phyloP scores from a whole-genome alignment of 2,797 vertebrate species.

The Setipinna tenuifilis region DNA sequence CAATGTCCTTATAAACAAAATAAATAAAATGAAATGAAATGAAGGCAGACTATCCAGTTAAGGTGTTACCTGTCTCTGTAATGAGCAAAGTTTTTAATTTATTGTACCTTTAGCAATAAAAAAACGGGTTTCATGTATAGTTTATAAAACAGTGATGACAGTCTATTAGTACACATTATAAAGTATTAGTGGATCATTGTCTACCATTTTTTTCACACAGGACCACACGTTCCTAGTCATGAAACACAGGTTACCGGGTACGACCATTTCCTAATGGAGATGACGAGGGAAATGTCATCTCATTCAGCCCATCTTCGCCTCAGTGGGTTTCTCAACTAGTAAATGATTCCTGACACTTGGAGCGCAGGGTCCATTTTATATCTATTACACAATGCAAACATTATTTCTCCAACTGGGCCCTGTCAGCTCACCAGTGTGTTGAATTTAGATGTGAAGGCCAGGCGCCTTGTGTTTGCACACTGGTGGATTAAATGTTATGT shows the following conservation, averaged over 20 bases:
- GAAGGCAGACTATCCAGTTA: too few species aligned
- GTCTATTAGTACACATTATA: not conserved
- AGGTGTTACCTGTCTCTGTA: too few species aligned
- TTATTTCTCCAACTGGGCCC: constrained; percentile 22
- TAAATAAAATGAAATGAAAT: too few species aligned
- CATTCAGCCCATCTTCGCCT: constrained; percentile 52
- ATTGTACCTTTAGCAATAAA: too few species aligned
- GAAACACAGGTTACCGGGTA: constrained; percentile 54
- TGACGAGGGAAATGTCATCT: constrained; percentile 40
- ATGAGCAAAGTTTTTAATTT: too few species aligned
- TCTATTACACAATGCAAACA: constrained; percentile 59
- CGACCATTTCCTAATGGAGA: constrained; percentile 51
- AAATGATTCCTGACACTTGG: constrained; percentile 50
- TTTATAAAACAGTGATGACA: not conserved
- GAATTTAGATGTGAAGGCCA: not conserved
- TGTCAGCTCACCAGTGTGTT: constrained; percentile 32
- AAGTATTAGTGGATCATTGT: not conserved
- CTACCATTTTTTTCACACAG: not conserved
- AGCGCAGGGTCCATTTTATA: constrained; percentile 43
- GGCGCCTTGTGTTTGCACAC: not conserved
- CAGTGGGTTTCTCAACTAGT: constrained; percentile 56
- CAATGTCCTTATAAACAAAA: too few species aligned
- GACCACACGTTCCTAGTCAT: constrained; percentile 50
- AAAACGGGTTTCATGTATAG: not conserved
- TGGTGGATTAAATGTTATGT: not conserved